Conservation (phyloP, 2,797 vertebrate species). For the Parambassis ranga region DNA sequence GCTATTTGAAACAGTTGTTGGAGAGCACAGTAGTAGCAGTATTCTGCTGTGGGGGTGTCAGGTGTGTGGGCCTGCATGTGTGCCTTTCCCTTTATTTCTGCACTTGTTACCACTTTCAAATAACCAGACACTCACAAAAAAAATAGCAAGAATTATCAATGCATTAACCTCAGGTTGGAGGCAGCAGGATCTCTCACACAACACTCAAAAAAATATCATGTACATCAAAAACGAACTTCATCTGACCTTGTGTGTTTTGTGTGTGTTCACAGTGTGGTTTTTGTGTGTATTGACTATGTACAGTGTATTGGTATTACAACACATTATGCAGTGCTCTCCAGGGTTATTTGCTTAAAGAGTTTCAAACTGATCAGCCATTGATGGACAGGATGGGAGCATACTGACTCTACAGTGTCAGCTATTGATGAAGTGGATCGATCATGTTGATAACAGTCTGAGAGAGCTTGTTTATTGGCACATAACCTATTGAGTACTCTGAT, state of each 20-base stretch:
- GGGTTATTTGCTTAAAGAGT: constrained; percentile 54
- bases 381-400: constrained; percentile 54
- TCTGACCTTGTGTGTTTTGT: neutral
- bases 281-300: neutral
- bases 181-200: neutral
- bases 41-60: neutral
- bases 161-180: constrained; percentile 2
- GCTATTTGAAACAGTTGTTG: constrained; percentile 27
- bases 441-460: constrained; percentile 45
- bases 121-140: neutral
- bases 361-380: constrained; percentile 57
- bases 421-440: constrained; percentile 61
- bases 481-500: constrained; percentile 49
- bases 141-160: constrained; percentile 8
- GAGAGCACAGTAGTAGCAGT: constrained; percentile 1
- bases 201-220: neutral
- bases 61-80: neutral
- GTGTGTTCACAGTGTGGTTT: neutral
- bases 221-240: constrained; percentile 2
- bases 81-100: neutral
- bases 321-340: constrained; percentile 24
- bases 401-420: constrained; percentile 56
- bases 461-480: constrained; percentile 61
- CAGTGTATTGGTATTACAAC: neutral
- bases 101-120: neutral